Evolutionary conservation across 2,888 invertebrate species (phyloP).

Genomic region (Eupithecia subfuscata): DNA sequence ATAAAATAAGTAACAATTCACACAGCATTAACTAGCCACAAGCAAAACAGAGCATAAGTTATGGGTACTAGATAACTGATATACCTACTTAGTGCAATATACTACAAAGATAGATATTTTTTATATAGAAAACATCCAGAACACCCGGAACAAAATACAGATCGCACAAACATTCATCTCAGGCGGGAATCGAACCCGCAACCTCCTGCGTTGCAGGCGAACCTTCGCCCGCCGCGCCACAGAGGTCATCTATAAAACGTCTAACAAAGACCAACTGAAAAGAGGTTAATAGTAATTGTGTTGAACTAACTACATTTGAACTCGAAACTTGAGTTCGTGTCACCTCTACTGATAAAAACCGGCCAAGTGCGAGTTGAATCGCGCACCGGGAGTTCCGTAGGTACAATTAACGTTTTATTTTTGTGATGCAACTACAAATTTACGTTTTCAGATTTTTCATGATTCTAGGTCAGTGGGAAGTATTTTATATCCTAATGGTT

Average conservation of each 20-base stretch:
- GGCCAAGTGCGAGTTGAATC: neutral
- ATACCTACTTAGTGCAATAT: too few species aligned
- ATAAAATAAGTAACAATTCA: too few species aligned
- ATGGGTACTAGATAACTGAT: too few species aligned
- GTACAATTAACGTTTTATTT: neutral
- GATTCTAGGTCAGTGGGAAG: neutral
- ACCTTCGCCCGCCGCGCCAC: too few species aligned
- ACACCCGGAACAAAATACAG: too few species aligned
- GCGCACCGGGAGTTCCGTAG: neutral
- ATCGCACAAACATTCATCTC: too few species aligned
- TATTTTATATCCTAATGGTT: neutral
- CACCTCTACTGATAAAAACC: slow-evolving; percentile 37
- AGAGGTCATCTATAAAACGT: slow-evolving; percentile 14
- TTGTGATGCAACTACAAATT: neutral
- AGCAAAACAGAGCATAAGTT: too few species aligned
- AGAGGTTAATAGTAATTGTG: slow-evolving; percentile 39
- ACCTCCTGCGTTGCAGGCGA: too few species aligned
- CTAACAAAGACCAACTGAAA: slow-evolving; percentile 28
- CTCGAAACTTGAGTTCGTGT: slow-evolving; percentile 30
- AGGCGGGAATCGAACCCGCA: too few species aligned
- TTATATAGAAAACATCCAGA: too few species aligned
- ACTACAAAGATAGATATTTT: too few species aligned
- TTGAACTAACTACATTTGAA: slow-evolving; percentile 44
- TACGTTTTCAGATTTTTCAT: neutral
- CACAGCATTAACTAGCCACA: too few species aligned